A percentile compares a stretch with the other conserved stretches of the same genome.
Evolutionary conservation across 2,888 invertebrate genomes (phyloP).

Genomic region (Caenorhabditis sp.): DNA sequence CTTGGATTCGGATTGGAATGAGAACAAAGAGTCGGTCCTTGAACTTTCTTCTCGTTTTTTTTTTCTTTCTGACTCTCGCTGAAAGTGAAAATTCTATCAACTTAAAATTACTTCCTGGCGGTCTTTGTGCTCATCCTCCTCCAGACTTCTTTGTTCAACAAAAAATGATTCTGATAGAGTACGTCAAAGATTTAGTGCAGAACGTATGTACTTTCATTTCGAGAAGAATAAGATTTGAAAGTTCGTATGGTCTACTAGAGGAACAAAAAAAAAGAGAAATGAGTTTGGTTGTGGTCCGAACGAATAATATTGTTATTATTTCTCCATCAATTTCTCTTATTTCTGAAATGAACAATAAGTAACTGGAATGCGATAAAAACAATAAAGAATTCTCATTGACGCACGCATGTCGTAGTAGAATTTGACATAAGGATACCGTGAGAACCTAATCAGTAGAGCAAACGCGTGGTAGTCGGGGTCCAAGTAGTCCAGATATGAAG

Average conservation of each 20-base stretch:
- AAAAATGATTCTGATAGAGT: neutral
- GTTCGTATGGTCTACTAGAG: too few relatives aligned
- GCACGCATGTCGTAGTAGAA: constrained; percentile 14
- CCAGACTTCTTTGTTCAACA: neutral
- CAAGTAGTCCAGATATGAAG: neutral
- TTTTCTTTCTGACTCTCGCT: neutral
- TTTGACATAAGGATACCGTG: constrained; percentile 12
- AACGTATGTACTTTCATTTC: neutral
- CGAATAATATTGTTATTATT: neutral
- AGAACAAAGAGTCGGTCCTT: constrained; percentile 4
- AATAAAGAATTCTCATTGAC: constrained; percentile 25
- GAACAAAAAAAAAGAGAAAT: neutral
- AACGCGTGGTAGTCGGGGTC: neutral
- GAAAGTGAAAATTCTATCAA: neutral
- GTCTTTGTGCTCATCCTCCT: constrained; percentile 2
- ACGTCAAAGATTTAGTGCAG: neutral
- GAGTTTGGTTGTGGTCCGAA: neutral
- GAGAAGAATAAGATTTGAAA: neutral
- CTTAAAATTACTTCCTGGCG: constrained; percentile 3
- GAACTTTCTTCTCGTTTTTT: neutral
- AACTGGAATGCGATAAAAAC: constrained; percentile 10
- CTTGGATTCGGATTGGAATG: constrained; percentile 9
- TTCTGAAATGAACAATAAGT: neutral
- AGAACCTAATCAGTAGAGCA: constrained; percentile 7
- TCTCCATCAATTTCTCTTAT: neutral